A percentile compares a stretch with the other conserved stretches of the same genome.
Conservation (phyloP, 2,888 invertebrate species). For the Drosophila sordidapex region DNA sequence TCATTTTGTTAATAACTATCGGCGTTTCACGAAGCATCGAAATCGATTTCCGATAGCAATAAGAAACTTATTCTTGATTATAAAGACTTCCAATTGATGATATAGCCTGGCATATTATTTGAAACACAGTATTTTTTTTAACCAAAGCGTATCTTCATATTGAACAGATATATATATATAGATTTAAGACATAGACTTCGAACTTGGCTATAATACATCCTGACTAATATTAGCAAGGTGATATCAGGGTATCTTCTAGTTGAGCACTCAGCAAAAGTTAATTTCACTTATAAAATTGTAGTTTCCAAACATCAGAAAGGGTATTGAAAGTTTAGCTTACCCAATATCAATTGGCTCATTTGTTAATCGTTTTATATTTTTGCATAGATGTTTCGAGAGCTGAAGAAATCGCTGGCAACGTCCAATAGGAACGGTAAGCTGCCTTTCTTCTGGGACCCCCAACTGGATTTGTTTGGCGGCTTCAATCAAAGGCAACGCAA, state of each 20-base stretch:
- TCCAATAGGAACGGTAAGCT: conserved; percentile 40
- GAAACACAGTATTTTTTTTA: neutral
- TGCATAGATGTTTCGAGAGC: conserved; percentile 60
- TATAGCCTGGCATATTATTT: neutral
- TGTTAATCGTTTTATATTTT: neutral
- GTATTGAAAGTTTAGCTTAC: neutral
- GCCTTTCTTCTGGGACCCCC: conserved; percentile 71
- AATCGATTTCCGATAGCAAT: neutral
- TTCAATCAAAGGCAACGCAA: conserved; percentile 31
- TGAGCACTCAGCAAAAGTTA: neutral
- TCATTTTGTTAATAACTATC: neutral
- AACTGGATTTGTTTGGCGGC: conserved; percentile 64
- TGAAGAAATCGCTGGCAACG: conserved; percentile 42
- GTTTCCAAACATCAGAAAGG: neutral
- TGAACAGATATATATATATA: neutral
- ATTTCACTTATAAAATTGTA: neutral
- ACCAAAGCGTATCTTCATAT: neutral
- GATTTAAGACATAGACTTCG: neutral
- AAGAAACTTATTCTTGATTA: neutral
- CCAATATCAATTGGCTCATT: neutral
- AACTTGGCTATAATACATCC: neutral
- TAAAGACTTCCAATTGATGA: neutral
- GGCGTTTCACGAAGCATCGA: neutral
- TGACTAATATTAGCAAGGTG: neutral
- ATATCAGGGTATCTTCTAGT: neutral